phyloP scores from a whole-genome alignment of 1,140 invertebrate genomes.

The Aphelinus certus region DNA sequence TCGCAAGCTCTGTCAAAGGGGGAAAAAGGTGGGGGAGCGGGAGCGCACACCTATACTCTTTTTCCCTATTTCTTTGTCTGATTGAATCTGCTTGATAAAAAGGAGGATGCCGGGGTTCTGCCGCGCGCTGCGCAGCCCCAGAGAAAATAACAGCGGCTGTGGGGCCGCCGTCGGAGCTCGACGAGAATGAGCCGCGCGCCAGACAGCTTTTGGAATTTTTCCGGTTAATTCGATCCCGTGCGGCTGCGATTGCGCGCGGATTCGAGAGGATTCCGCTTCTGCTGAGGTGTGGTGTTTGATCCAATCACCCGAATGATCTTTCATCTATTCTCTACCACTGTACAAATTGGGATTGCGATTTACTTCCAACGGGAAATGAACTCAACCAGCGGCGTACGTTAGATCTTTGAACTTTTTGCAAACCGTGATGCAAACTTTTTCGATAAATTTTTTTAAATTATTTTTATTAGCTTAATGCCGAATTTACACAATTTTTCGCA shows the following conservation, averaged over 20 bases:
- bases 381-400: too few relatives aligned
- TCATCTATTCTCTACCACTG: too few relatives aligned
- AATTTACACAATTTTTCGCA: too few relatives aligned
- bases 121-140: neutral
- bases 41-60: neutral
- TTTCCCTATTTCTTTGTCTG: constrained; percentile 33
- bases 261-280: neutral
- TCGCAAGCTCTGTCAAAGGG: too few relatives aligned
- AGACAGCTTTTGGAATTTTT: neutral
- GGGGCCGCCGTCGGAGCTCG: constrained; percentile 4
- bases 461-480: too few relatives aligned
- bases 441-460: too few relatives aligned
- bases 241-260: neutral
- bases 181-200: constrained; percentile 19
- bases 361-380: too few relatives aligned
- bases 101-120: constrained; percentile 1
- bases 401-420: too few relatives aligned
- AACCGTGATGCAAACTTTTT: too few relatives aligned
- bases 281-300: neutral
- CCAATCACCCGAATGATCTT: neutral
- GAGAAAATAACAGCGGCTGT: constrained; percentile 25
- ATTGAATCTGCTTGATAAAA: constrained; percentile 42
- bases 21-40: neutral
- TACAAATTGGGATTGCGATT: too few relatives aligned
- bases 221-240: constrained; percentile 14